phyloP scores from a whole-genome alignment of 2,113 vertebrate species.

The Paraplagusia blochii region DNA sequence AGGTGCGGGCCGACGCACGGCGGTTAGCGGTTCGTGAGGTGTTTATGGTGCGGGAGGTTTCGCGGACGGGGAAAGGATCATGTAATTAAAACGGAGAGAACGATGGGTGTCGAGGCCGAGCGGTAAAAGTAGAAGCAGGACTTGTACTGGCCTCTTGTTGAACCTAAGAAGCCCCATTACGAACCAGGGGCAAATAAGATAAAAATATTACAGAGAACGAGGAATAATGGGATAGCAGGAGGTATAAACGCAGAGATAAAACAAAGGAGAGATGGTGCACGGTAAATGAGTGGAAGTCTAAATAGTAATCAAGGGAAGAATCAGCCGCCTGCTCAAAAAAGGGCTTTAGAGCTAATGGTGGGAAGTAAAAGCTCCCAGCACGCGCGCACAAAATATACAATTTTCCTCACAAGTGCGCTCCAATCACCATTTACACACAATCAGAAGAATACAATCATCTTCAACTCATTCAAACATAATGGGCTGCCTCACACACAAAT shows the following conservation, averaged over 20 bases:
- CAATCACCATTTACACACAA: conserved; percentile 33
- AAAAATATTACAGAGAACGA: conserved; percentile 42
- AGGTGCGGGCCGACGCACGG: conserved; percentile 23
- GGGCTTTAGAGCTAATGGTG: conserved; percentile 89
- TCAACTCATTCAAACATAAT: conserved; percentile 34
- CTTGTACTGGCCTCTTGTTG: conserved; percentile 50
- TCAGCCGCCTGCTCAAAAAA: conserved; percentile 89
- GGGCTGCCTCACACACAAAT: conserved; percentile 13
- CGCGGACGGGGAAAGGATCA: neutral
- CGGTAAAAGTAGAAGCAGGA: conserved; percentile 1
- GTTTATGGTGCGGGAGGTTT: conserved; percentile 6
- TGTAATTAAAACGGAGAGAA: conserved; percentile 40
- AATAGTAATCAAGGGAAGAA: conserved; percentile 96
- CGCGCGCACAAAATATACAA: conserved; percentile 33
- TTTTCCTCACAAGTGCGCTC: conserved; percentile 24
- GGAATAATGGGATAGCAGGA: conserved; percentile 47
- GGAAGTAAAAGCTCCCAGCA: conserved; percentile 85
- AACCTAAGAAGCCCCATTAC: conserved; percentile 35
- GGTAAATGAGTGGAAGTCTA: conserved; percentile 78
- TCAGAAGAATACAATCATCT: conserved; percentile 52
- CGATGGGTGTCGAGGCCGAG: neutral
- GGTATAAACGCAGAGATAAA: conserved; percentile 58
- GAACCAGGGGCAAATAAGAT: conserved; percentile 41
- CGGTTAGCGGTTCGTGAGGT: neutral
- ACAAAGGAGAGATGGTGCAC: conserved; percentile 68